Evolutionary conservation across 2,113 vertebrate species (phyloP), one percentile per base, ranked within the genome.

Genomic region (Chaetura pelagica): DNA sequence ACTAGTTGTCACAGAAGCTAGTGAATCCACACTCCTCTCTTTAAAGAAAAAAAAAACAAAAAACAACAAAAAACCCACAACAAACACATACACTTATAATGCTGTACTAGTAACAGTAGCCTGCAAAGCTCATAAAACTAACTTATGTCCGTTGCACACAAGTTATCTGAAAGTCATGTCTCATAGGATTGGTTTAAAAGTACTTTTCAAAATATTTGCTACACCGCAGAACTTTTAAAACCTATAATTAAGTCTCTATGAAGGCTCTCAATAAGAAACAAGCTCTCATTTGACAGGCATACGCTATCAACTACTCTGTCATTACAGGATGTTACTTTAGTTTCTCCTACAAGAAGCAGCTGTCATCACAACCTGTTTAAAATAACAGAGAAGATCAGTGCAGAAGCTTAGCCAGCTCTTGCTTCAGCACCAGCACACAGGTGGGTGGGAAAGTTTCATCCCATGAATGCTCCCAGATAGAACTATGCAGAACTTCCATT

Each of bases 401-500:
- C 32, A 84, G 74, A 9, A 54, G 66, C 40, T 61, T 46, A 81
- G 89, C 35, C 81, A 87, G 62, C 44, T 85, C 74, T 61, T 64
- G 57, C 49, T 73, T 32, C 6, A 76, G 62, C 67, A 69, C 30
- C 0, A 22, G 30, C 30, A 38, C 19, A 72, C 0, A 40, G 23
- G 19, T 0, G 3, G 10, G 76, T 42, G 38, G 68, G 67, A 92
- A 92, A 8, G 13, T 63, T 74, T 57, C 51, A 64, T 78, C 9
- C 32, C 22, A 14, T 2, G 1, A 78, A 64, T 0, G 0, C 8
- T 49, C 38, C 12, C 0, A 0, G 21, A 16, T 67, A 27, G 11
- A 49, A 40, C 62, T 62, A 6, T 11, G 13, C 27, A 85, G 63
- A 85, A 29, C 24, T 76, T 89, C 79, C 67, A 79, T 48, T 27